These are phyloP conservation scores for Strigamia maritima DNA, from an alignment of 2,888 invertebrate genomes.

Conservation along the genomic window DNA sequence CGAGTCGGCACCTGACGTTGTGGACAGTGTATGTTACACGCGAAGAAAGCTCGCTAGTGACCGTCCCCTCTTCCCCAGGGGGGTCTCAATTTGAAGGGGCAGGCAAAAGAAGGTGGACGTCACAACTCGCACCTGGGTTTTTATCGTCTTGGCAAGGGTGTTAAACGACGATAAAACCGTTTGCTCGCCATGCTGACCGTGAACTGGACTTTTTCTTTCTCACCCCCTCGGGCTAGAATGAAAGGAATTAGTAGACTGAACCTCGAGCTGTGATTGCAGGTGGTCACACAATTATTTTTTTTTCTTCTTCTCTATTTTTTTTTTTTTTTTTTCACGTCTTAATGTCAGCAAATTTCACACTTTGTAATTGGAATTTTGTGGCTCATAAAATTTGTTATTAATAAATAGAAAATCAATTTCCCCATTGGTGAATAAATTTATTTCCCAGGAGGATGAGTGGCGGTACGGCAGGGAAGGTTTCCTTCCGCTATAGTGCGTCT, in stretches of 20 bases:
- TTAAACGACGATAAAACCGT: conserved; percentile 20
- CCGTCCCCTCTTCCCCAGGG: conserved; percentile 1
- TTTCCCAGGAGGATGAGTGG: conserved; percentile 18
- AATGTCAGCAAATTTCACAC: neutral
- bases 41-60: neutral
- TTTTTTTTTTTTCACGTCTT: neutral
- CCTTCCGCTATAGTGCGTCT: neutral
- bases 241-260: conserved; percentile 19
- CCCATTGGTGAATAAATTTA: neutral
- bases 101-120: neutral
- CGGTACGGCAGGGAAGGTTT: neutral
- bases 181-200: neutral
- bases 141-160: conserved; percentile 16
- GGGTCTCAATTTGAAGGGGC: conserved; percentile 23
- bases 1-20: conserved; percentile 24
- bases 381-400: neutral
- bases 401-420: neutral
- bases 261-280: conserved; percentile 19
- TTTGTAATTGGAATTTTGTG: neutral
- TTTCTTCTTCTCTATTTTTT: neutral
- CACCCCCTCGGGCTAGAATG: conserved; percentile 5
- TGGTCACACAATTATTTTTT: conserved; percentile 16
- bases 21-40: conserved; percentile 9
- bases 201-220: conserved; percentile 6
- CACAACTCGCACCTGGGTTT: conserved; percentile 16